These are phyloP conservation scores for Lepidocyrtinus sp. DNA, from an alignment of 2,888 invertebrate species.

Conservation along the genomic window DNA sequence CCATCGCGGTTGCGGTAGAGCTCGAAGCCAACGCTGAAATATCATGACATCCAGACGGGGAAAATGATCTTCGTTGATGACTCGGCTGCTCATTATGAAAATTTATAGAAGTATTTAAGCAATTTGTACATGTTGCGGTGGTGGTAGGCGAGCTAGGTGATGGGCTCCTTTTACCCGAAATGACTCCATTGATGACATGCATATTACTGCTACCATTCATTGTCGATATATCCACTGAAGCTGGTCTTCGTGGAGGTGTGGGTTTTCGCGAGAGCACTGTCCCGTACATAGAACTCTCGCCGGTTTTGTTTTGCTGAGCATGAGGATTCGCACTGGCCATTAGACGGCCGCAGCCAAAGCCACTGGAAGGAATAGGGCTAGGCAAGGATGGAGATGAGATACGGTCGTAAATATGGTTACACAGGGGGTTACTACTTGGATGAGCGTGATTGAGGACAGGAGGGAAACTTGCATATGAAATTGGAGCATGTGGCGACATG, in stretches of 20 bases:
- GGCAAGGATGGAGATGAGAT: conserved; percentile 36
- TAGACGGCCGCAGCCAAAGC: conserved; percentile 49
- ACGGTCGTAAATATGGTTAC: conserved; percentile 46
- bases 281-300: background rate
- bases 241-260: conserved; percentile 28
- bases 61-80: conserved; percentile 30
- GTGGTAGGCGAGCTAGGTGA: background rate
- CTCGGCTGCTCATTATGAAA: background rate
- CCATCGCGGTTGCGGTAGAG: conserved; percentile 41
- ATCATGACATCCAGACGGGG: conserved; percentile 18
- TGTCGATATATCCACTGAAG: conserved; percentile 35
- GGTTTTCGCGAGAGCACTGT: background rate
- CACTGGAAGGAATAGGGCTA: conserved; percentile 50
- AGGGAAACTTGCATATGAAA: background rate
- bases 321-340: conserved; percentile 4
- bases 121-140: conserved; percentile 26
- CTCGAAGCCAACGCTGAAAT: conserved; percentile 26
- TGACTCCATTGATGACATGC: conserved; percentile 17
- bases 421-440: too few species aligned
- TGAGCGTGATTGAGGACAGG: background rate
- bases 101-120: conserved; percentile 20
- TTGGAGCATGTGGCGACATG: background rate
- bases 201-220: background rate
- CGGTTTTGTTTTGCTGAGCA: conserved; percentile 1
- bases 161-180: conserved; percentile 18